A percentile compares a stretch with the other conserved stretches of the same genome.
These are phyloP conservation scores for Arbacia lixula DNA, from an alignment of 53 echinoderm and acorn worm species.

Conservation along the genomic window DNA sequence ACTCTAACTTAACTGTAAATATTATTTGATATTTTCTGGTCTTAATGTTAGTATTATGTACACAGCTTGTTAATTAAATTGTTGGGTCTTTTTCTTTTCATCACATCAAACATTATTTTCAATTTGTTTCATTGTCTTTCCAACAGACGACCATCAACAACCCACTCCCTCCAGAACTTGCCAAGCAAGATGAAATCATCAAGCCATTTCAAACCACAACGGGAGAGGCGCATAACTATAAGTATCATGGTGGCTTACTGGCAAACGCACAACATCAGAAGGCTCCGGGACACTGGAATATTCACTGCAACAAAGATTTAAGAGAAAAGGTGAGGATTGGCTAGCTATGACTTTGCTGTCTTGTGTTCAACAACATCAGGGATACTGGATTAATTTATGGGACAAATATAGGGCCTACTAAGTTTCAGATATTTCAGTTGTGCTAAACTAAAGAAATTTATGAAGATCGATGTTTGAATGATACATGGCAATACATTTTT, in stretches of 20 bases:
- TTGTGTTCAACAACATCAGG: no score
- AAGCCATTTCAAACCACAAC: slow-evolving; percentile 96
- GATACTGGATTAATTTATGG: no score
- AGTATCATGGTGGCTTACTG: slow-evolving; percentile 85
- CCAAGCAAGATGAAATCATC: slow-evolving; percentile 99
- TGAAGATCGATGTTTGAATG: no score
- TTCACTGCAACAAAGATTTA: slow-evolving; percentile 90
- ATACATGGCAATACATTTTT: no score
- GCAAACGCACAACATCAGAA: slow-evolving; percentile 82
- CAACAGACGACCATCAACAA: slow-evolving; percentile 91
- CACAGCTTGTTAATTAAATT: neutral
- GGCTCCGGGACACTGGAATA: slow-evolving; percentile 98
- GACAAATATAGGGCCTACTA: no score
- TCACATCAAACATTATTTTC: no score
- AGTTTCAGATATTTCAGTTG: no score
- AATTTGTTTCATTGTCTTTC: neutral
- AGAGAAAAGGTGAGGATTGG: slow-evolving; percentile 87
- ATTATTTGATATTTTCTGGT: no score
- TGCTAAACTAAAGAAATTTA: no score
- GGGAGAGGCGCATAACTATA: slow-evolving; percentile 84
- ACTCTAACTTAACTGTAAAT: no score
- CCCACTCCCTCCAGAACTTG: slow-evolving; percentile 89
- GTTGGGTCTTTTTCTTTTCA: no score
- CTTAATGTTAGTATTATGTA: no score
- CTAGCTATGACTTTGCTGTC: neutral